Evolutionary conservation across 1,140 invertebrate species (phyloP), one percentile per base, ranked within the genome.

Genomic region (Thaumetopoea pityocampa): DNA sequence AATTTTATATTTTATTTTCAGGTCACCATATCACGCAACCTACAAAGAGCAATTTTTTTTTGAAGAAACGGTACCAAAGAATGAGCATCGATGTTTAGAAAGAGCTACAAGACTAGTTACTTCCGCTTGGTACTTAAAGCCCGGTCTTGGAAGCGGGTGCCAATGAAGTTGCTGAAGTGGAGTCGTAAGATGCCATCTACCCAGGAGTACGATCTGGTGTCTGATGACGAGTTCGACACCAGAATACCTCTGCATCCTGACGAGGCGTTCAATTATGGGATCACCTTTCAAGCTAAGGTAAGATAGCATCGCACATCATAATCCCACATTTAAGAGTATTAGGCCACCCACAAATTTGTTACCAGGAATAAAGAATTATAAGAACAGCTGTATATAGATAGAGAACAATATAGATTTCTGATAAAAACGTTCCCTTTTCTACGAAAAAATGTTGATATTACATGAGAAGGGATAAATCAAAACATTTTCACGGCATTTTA

Each of bases 241-340:
- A 89, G 95, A 58, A 96, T 98, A 65, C 96, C 97, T 4, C 85
- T 98, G 26, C 95, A 98, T 86, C 93, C 95, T 36, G 97, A 98
- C 48, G 96, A 98, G 85, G 96, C 96, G 27, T 99, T 98, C 85
- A 92, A 96, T 54, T 95, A 98, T 86, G 97, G 97, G 45, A 98
- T 99, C 80, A 91, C 92, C 65, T 99, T 98, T 87, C 94, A 96
- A 82, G 96, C 96, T 40, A 99, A 99, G 94, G 97, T 99, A 88
- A 81, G 82, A 9, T 18, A 11, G n/a, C 1, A 30, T 17, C 5
- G 11, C 12, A 10, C 1, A 12, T 28, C 9, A 5, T 11, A 11
- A 4, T 27, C 8, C 9, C 4, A 28, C n/a, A 2, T 1, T 3
- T 15, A 10, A n/a, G n/a, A n/a, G n/a, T n/a, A n/a, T n/a, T n/a